Percentiles rank a stretch among this genome's conserved stretches.
Evolutionary conservation across 2,797 vertebrate genomes (phyloP).

Genomic region (Thunnus albacares): DNA sequence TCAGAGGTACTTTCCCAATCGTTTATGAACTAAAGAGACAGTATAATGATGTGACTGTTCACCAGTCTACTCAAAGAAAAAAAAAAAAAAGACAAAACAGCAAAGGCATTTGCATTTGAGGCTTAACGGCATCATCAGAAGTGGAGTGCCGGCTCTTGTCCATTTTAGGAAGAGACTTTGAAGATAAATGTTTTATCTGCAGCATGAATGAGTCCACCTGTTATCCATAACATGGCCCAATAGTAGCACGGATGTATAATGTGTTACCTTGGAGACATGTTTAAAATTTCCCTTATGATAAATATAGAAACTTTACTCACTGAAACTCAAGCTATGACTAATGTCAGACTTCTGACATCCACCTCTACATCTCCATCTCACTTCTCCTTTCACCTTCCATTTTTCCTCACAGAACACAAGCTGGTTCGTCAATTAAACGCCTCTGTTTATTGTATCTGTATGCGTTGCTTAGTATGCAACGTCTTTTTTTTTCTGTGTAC

Average conservation of each 20-base stretch:
- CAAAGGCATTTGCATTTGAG: background rate
- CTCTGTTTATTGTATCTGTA: background rate
- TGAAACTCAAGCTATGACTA: slow-evolving; percentile 35
- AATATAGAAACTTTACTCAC: slow-evolving; percentile 47
- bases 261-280: slow-evolving; percentile 5
- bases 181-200: slow-evolving; percentile 40
- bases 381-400: slow-evolving; percentile 2
- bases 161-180: slow-evolving; percentile 61
- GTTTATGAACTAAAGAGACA: background rate
- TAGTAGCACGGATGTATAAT: slow-evolving; percentile 1
- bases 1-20: slow-evolving; percentile 17
- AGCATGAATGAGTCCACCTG: slow-evolving; percentile 32
- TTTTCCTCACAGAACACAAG: background rate
- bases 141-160: slow-evolving; percentile 26
- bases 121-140: background rate
- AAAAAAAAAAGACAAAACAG: background rate
- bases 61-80: background rate
- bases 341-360: slow-evolving; percentile 30
- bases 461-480: slow-evolving; percentile 8
- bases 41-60: background rate
- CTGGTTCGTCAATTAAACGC: background rate
- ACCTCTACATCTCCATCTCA: background rate
- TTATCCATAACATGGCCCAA: background rate
- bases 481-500: background rate
- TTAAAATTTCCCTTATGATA: slow-evolving; percentile 28